Percentiles rank a stretch among this genome's conserved stretches.
Conservation (phyloP, 2,888 invertebrate genomes). For the Gortyna flavago region DNA sequence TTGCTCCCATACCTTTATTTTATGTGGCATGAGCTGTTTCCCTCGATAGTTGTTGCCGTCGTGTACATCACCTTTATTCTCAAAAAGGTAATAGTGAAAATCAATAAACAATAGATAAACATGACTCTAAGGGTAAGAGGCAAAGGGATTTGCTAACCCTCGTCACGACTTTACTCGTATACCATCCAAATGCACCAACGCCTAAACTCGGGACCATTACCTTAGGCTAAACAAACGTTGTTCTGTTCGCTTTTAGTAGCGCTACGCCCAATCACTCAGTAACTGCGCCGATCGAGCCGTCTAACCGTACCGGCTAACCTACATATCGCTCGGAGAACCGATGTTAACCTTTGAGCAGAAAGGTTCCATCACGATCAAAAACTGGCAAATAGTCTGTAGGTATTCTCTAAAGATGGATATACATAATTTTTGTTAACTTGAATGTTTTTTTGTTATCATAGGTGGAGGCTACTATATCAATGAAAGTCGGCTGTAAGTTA, state of each 20-base stretch:
- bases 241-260: slow-evolving; percentile 26
- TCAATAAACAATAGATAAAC: background rate
- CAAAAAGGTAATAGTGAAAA: background rate
- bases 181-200: background rate
- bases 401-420: background rate
- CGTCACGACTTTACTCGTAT: background rate
- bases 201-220: slow-evolving; percentile 15
- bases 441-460: background rate
- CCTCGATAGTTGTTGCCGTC: background rate
- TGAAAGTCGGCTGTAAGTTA: background rate
- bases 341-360: slow-evolving; percentile 22
- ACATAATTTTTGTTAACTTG: background rate
- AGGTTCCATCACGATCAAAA: background rate
- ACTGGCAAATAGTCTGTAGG: background rate
- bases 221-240: slow-evolving; percentile 24
- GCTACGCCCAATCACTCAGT: slow-evolving; percentile 30
- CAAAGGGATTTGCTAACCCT: background rate
- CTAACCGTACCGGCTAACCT: slow-evolving; percentile 15
- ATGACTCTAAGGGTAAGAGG: background rate
- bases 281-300: slow-evolving; percentile 6
- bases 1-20: background rate
- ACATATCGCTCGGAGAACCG: slow-evolving; percentile 15
- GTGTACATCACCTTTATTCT: background rate
- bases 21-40: background rate
- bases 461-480: too few relatives aligned